These are phyloP conservation scores for Coremacera marginata DNA, from an alignment of 2,888 invertebrate species.

Conservation along the genomic window DNA sequence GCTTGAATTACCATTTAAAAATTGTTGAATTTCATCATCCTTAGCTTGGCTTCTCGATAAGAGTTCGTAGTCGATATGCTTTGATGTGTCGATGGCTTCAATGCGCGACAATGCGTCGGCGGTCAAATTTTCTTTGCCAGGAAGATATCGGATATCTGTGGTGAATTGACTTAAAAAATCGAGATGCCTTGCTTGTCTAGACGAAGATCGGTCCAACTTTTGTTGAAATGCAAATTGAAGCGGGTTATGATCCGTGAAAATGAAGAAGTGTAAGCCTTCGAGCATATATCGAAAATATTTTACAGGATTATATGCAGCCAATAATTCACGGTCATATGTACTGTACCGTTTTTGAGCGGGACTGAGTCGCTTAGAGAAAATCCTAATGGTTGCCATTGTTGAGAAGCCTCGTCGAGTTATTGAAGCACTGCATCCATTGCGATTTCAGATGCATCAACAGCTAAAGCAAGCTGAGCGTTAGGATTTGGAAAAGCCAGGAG, in stretches of 20 bases:
- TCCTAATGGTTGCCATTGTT: not conserved
- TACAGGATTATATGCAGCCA: not conserved
- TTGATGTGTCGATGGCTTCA: no score
- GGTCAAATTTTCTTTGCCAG: not conserved
- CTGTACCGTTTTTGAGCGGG: not conserved
- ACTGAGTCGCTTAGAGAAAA: constrained; percentile 4
- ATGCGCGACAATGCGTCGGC: no score
- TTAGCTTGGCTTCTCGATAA: no score
- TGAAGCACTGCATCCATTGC: constrained; percentile 64
- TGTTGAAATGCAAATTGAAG: not conserved
- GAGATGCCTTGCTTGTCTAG: not conserved
- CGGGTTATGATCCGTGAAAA: not conserved
- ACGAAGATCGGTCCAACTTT: not conserved
- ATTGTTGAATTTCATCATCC: no score
- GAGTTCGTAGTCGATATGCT: no score
- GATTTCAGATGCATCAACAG: constrained; percentile 53
- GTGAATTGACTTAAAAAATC: not conserved
- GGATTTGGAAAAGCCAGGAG: not conserved
- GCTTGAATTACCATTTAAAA: no score
- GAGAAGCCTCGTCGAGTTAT: constrained; percentile 46
- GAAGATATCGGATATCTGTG: not conserved
- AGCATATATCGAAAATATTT: constrained; percentile 6
- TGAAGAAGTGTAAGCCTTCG: not conserved
- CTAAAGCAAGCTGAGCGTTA: no score
- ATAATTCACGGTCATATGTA: constrained; percentile 19